Evolutionary conservation across 2,113 vertebrate species (phyloP).

Genomic region (Rhea americana): DNA sequence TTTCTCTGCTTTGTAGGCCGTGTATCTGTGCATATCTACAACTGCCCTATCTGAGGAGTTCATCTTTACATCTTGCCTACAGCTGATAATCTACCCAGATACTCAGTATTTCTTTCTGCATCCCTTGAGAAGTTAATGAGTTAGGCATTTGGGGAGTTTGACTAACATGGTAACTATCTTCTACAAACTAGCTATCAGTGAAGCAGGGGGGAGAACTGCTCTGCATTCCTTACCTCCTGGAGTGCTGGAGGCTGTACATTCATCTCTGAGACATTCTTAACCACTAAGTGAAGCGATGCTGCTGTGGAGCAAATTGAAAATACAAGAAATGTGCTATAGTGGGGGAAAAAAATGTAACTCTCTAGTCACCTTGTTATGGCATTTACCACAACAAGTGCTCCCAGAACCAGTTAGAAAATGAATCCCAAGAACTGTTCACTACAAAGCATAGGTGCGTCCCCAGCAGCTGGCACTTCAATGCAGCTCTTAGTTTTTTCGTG

Average conservation of each 20-base stretch:
- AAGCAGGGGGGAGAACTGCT: neutral
- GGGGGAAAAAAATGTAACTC: fast-evolving
- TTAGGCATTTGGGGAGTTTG: fast-evolving
- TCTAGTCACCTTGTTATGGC: fast-evolving
- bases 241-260: neutral
- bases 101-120: neutral
- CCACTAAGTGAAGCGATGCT: neutral
- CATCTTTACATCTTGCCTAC: neutral
- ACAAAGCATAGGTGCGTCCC: fast-evolving
- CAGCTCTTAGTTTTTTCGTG: fast-evolving
- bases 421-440: fast-evolving
- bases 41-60: neutral
- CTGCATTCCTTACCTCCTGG: fast-evolving
- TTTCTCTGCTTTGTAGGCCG: neutral
- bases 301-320: fast-evolving
- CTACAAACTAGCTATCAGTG: neutral
- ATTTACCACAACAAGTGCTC: fast-evolving
- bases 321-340: fast-evolving
- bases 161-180: neutral
- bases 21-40: fast-evolving
- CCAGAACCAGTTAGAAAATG: fast-evolving
- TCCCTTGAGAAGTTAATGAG: neutral
- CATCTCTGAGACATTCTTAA: fast-evolving
- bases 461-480: fast-evolving
- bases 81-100: neutral